phyloP scores from a whole-genome alignment of 2,797 vertebrate genomes.

The Crenichthys baileyi region DNA sequence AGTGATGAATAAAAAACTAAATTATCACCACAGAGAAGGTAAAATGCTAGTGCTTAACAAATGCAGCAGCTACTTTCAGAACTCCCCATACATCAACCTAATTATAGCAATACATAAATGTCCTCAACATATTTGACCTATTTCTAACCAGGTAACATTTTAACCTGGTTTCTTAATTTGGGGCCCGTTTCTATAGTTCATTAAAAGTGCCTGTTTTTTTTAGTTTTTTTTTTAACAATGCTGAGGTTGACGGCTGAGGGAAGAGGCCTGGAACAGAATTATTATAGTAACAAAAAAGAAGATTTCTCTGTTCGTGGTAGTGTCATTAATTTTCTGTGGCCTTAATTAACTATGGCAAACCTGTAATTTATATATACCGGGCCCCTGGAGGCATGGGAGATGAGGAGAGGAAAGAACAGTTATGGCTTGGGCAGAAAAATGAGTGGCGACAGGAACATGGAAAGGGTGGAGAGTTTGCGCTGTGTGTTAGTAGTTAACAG shows the following conservation, averaged over 20 bases:
- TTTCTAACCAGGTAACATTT: not conserved
- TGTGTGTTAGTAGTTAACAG: constrained; percentile 45
- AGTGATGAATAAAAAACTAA: not conserved
- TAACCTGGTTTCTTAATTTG: not conserved
- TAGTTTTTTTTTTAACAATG: not conserved
- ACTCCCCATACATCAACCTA: not conserved
- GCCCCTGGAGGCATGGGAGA: constrained; percentile 17
- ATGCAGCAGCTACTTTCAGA: not conserved
- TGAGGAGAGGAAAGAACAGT: constrained; percentile 12
- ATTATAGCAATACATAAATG: not conserved
- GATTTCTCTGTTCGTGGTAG: constrained; percentile 9
- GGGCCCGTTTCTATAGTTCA: not conserved
- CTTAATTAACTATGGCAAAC: constrained; percentile 53
- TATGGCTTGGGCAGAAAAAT: constrained; percentile 52
- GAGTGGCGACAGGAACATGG: constrained; percentile 40
- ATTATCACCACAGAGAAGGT: not conserved
- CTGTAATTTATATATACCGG: constrained; percentile 49
- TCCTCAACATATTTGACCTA: not conserved
- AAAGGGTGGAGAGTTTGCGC: constrained; percentile 2
- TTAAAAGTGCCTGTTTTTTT: not conserved
- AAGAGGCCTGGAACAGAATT: constrained; percentile 8
- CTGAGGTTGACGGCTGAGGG: not conserved
- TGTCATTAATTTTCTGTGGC: constrained; percentile 35
- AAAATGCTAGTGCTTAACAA: not conserved
- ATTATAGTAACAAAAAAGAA: constrained; percentile 21